A percentile compares a stretch with the other conserved stretches of the same genome.
Conservation (phyloP, 2,888 invertebrate genomes). For the Ethmia dodecea region DNA sequence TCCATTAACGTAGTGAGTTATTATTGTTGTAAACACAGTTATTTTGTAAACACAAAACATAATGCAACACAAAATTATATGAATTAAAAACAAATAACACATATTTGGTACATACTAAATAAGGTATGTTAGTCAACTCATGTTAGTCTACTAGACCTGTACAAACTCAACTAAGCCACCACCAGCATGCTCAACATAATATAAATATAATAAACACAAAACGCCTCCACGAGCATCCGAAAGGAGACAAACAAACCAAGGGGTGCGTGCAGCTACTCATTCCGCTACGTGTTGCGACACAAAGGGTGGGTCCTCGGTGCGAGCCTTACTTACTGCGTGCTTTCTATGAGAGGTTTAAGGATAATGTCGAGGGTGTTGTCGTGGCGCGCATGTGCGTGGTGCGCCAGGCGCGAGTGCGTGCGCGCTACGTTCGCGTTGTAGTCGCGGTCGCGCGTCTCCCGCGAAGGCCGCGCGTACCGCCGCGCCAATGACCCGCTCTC, state of each 20-base stretch:
- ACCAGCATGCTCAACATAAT: conserved; percentile 51
- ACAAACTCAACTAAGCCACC: conserved; percentile 28
- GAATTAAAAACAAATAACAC: conserved; percentile 17
- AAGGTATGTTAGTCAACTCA: conserved; percentile 49
- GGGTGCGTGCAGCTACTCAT: conserved; percentile 64
- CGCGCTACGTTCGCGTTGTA: conserved; percentile 67
- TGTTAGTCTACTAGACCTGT: conserved; percentile 37
- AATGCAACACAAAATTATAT: conserved; percentile 14
- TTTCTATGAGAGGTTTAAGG: conserved; percentile 76
- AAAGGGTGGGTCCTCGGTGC: conserved; percentile 39
- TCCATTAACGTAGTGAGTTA: no score
- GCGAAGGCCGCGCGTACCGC: conserved; percentile 59
- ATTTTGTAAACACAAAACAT: conserved; percentile 11
- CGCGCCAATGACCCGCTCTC: conserved; percentile 72
- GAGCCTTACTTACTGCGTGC: conserved; percentile 76
- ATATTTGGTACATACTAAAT: no score
- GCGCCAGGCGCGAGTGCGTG: conserved; percentile 56
- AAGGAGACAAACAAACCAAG: conserved; percentile 45
- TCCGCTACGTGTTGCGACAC: conserved; percentile 60
- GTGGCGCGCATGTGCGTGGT: conserved; percentile 48
- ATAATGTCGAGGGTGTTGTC: conserved; percentile 78
- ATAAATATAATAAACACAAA: conserved; percentile 30
- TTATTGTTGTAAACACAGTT: conserved; percentile 5
- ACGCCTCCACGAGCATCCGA: conserved; percentile 29
- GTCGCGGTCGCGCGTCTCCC: conserved; percentile 49